Base-by-base conservation (phyloP, 2,113 vertebrate genomes). In the Gallinago paraguaiae region DNA sequence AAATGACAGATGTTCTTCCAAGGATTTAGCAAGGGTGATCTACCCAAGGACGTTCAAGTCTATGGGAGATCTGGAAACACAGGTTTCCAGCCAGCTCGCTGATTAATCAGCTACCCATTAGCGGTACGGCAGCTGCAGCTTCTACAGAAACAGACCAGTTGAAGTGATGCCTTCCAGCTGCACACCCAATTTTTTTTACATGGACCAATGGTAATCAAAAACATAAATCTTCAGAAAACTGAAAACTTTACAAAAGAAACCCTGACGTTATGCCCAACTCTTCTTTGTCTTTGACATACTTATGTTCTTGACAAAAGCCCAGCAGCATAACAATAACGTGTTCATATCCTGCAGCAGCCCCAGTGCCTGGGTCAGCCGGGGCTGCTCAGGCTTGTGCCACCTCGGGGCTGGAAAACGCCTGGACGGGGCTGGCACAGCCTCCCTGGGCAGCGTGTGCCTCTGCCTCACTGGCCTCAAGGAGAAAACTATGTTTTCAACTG, bases 231-330 rank as follows among this genome's bases (percentile, higher is more conserved):
- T 86, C 72, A 48, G n/a, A 31, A 72, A 80, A 59, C 19, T 70
- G 65, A 59, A 95, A 93, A 75, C 33, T 82, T 92, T 65, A 64
- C 28, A 79, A 86, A 89, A 94, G 33, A 90, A 80, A 35, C 2
- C 13, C 60, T 54, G 12, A 79, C 81, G 20, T 50, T 80, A 76
- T 2, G 0, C 43, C 17, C 30, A 37, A 1, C 69, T 95, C 43
- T 79, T 81, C 69, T 89, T 57, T 82, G 54, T 20, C 82, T 60
- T 92, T 95, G 64, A 96, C 39, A 13, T 39, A 71, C 39, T 86
- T 96, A 13, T 50, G 41, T 83, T 82, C 69, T 92, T 88, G 78
- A 56, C 68, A 90, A 94, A 94, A 97, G 92, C 67, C 96, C 88
- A 95, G 54, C 25, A 95, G 31, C 70, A 53, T 78, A 96, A 92